Conservation (phyloP, 2,797 vertebrate genomes). For the Gymnothorax reevesii region DNA sequence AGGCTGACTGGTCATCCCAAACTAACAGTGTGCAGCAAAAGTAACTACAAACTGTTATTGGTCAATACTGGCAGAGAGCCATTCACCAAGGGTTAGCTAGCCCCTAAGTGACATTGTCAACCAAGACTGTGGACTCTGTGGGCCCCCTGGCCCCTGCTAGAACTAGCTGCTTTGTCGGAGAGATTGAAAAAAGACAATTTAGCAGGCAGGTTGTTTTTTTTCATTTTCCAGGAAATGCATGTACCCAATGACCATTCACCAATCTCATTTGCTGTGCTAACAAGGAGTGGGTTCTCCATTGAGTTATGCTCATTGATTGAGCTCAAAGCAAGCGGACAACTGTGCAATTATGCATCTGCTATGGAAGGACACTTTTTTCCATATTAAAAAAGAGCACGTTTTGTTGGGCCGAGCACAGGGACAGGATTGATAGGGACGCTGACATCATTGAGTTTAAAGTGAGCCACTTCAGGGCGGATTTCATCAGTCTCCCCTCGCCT, state of each 20-base stretch:
- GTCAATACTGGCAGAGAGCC: too few species aligned
- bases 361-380: background rate
- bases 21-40: too few species aligned
- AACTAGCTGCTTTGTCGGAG: too few species aligned
- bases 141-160: too few species aligned
- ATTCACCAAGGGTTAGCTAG: too few species aligned
- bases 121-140: too few species aligned
- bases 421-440: background rate
- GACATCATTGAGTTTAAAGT: background rate
- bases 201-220: background rate
- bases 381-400: background rate
- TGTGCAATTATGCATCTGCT: background rate
- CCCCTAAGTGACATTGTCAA: too few species aligned
- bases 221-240: background rate
- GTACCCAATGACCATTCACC: background rate
- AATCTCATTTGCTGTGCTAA: background rate
- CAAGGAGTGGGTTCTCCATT: background rate
- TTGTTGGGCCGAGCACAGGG: background rate
- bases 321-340: background rate
- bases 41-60: too few species aligned
- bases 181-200: background rate
- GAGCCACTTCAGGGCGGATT: slow-evolving; percentile 19
- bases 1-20: too few species aligned
- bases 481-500: slow-evolving; percentile 1
- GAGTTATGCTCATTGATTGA: background rate